Evolutionary conservation across 2,888 invertebrate genomes (phyloP), one percentile per base, ranked within the genome.

Genomic region (Polydesmus complanatus): DNA sequence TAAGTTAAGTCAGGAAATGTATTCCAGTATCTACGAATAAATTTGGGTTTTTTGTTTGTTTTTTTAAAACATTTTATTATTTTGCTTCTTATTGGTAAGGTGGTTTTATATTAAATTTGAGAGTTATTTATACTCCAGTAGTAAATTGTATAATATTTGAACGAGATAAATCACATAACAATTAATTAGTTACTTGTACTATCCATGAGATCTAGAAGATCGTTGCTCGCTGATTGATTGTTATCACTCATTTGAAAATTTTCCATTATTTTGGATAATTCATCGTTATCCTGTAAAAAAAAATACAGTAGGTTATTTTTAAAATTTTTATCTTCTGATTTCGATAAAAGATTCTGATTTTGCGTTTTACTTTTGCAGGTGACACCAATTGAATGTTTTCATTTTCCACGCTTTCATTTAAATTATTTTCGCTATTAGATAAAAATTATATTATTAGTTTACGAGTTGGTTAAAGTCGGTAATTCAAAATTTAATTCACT

Each of bases 1-100:
- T 68, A 87, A 90, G 75, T 82, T 89, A 52, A 93, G 92, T 73
- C 93, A 94, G 73, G 93, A 95, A 73, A 86, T 88, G 75, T 93
- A 90, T 77, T 86, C 90, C 67, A 86, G 90, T 62, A 70, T 74
- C 67, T 75, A 68, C 62, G 70, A 69, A 54, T 69, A n/a, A n/a
- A n/a, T n/a, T n/a, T n/a, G n/a, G n/a, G n/a, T n/a, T n/a, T n/a
- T n/a, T n/a, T n/a, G n/a, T n/a, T n/a, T n/a, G n/a, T n/a, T n/a
- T n/a, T n/a, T n/a, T n/a, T n/a, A n/a, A n/a, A n/a, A n/a, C n/a
- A n/a, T n/a, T n/a, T n/a, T n/a, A n/a, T n/a, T n/a, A n/a, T n/a
- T n/a, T n/a, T n/a, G n/a, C n/a, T n/a, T n/a, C n/a, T n/a, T n/a
- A n/a, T n/a, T n/a, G n/a, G n/a, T n/a, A n/a, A n/a, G n/a, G n/a